Evolutionary conservation across 1,140 invertebrate species (phyloP).

Genomic region (Sesamia nonagrioides): DNA sequence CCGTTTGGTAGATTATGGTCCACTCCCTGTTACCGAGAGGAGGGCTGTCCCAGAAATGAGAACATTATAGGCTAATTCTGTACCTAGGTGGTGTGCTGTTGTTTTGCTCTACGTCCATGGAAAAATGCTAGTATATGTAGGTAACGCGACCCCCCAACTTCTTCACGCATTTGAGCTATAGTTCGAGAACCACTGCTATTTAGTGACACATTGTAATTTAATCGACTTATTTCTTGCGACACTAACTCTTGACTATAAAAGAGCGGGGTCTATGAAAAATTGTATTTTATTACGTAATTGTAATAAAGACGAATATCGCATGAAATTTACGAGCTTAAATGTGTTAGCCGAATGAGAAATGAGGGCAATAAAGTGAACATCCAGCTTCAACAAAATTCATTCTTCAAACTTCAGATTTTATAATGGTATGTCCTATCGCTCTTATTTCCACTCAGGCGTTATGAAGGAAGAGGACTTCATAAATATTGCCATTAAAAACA

Average conservation of each 20-base stretch:
- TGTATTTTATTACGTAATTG: slow-evolving; percentile 29
- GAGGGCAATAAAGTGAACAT: not conserved
- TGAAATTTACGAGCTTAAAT: not conserved
- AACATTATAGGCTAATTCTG: too few relatives aligned
- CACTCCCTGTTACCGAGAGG: too few relatives aligned
- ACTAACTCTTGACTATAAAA: slow-evolving; percentile 15
- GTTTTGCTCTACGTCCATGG: too few relatives aligned
- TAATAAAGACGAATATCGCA: not conserved
- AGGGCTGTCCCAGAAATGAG: too few relatives aligned
- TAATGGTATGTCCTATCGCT: too few relatives aligned
- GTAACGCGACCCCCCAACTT: too few relatives aligned
- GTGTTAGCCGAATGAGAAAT: not conserved
- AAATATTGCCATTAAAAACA: too few relatives aligned
- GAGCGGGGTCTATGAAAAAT: slow-evolving; percentile 25
- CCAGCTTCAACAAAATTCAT: not conserved
- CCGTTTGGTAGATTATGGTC: too few relatives aligned
- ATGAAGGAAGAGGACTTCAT: too few relatives aligned
- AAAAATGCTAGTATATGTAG: too few relatives aligned
- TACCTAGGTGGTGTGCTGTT: too few relatives aligned
- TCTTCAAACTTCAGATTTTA: not conserved
- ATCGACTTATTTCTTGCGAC: slow-evolving; percentile 21
- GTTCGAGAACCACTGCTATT: slow-evolving; percentile 4
- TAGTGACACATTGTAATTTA: slow-evolving; percentile 9
- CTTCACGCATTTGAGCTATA: not conserved
- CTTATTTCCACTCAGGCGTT: too few relatives aligned